These are phyloP conservation scores for Anolis carolinensis DNA, from an alignment of 2,113 vertebrate species.

Conservation along the genomic window DNA sequence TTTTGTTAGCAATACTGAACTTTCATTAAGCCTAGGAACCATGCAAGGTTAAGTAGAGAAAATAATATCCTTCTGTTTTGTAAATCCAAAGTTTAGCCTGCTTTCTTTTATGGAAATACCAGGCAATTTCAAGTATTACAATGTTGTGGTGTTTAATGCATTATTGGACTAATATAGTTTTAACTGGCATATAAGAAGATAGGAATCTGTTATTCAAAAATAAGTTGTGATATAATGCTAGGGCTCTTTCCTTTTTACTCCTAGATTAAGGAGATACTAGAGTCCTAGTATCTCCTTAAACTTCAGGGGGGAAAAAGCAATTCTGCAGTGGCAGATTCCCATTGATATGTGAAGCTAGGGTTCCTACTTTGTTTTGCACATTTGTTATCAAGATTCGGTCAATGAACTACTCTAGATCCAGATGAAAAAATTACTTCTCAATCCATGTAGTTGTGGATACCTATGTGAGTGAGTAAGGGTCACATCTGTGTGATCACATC, in stretches of 20 bases:
- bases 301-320: background rate
- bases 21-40: background rate
- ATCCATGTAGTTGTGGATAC: background rate
- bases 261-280: background rate
- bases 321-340: background rate
- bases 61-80: background rate
- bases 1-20: background rate
- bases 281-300: background rate
- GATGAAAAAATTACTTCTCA: background rate
- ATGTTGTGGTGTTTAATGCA: background rate
- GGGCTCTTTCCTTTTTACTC: background rate
- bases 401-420: background rate
- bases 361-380: background rate
- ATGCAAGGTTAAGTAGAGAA: background rate
- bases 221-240: background rate
- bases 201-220: background rate
- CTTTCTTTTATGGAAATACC: slow-evolving; percentile 2
- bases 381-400: background rate
- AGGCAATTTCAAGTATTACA: background rate
- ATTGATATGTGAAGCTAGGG: background rate
- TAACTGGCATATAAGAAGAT: background rate
- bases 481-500: background rate
- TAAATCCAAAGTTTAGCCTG: background rate
- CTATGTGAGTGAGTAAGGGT: background rate
- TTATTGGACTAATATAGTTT: background rate